These are phyloP conservation scores for Lampris megalopsis DNA, from an alignment of 2,113 vertebrate species.

Conservation along the genomic window DNA sequence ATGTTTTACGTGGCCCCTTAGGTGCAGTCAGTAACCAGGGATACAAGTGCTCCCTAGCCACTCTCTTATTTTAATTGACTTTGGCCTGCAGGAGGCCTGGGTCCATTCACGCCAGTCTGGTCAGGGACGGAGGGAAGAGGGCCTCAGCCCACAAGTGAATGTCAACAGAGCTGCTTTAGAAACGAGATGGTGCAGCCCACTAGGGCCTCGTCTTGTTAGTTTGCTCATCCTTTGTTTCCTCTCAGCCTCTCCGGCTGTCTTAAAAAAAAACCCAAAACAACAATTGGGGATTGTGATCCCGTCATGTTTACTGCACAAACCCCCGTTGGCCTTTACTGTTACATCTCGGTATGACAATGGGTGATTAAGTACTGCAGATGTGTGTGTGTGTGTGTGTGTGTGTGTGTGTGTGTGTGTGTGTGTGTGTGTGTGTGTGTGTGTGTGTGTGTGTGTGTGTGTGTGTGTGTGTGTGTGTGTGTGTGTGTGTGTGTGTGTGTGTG, in stretches of 20 bases:
- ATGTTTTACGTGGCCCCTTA: slow-evolving; percentile 63
- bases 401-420: slow-evolving; percentile 5
- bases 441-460: slow-evolving; percentile 2
- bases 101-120: slow-evolving; percentile 73
- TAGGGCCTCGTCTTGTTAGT: slow-evolving; percentile 69
- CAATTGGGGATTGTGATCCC: slow-evolving; percentile 59
- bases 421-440: background rate
- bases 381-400: slow-evolving; percentile 3
- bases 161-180: slow-evolving; percentile 67
- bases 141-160: slow-evolving; percentile 28
- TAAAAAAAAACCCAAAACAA: slow-evolving; percentile 61
- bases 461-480: slow-evolving; percentile 7
- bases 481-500: background rate
- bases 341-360: slow-evolving; percentile 28
- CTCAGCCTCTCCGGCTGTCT: slow-evolving; percentile 66
- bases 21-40: slow-evolving; percentile 70
- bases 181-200: slow-evolving; percentile 62
- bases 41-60: slow-evolving; percentile 56
- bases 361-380: slow-evolving; percentile 11
- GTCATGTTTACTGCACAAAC: slow-evolving; percentile 34
- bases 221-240: slow-evolving; percentile 72
- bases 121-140: slow-evolving; percentile 43
- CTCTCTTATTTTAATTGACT: slow-evolving; percentile 78
- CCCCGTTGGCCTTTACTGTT: slow-evolving; percentile 25
- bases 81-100: slow-evolving; percentile 75